Conservation (phyloP, 1,140 invertebrate species). For the silkworm (Bombyx mori) region ASM3026992v2 NC_085120.1:9199501-9200000, state of each 20-base stretch:
- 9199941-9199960: constrained; percentile 54
- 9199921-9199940: constrained; percentile 52
- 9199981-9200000: constrained; percentile 72
- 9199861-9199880: constrained; percentile 80
- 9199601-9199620: constrained; percentile 54
- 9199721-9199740: constrained; percentile 79
- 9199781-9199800: constrained; percentile 68
- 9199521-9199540: constrained; percentile 42
- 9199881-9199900: constrained; percentile 77
- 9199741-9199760: constrained; percentile 68
- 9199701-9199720: constrained; percentile 76
- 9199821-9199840: constrained; percentile 55
- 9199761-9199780: constrained; percentile 73
- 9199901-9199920: constrained; percentile 64
- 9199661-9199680: constrained; percentile 42
- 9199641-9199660: constrained; percentile 42
- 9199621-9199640: constrained; percentile 18
- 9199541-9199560: constrained; percentile 38
- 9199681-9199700: constrained; percentile 70
- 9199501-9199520: constrained; percentile 12
- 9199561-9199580: constrained; percentile 38
- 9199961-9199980: constrained; percentile 55
- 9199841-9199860: constrained; percentile 79
- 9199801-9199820: constrained; percentile 57
- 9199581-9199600: constrained; percentile 62